These are phyloP conservation scores for Drosophila colorata DNA, from an alignment of 2,888 invertebrate species.

Conservation along the genomic window DNA sequence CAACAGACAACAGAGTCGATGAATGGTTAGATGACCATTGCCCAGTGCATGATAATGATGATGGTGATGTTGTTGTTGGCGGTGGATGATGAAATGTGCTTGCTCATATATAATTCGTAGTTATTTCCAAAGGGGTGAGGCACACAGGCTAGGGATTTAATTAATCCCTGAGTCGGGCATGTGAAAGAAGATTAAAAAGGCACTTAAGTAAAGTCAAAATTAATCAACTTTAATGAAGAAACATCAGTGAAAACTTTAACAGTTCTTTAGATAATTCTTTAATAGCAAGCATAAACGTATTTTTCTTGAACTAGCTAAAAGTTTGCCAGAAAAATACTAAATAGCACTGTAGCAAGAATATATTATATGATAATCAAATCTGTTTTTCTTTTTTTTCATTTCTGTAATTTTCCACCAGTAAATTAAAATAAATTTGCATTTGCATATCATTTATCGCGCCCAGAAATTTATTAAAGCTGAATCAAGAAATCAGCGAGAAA, in stretches of 20 bases:
- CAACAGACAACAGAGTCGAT: constrained; percentile 29
- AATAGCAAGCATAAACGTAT: too few species aligned
- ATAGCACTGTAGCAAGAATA: too few species aligned
- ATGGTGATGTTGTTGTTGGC: constrained; percentile 1
- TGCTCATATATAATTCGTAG: constrained; percentile 10
- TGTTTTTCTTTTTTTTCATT: not conserved
- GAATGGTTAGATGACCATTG: constrained; percentile 34
- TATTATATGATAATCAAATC: too few species aligned
- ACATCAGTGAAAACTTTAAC: not conserved
- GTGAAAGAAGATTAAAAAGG: constrained; percentile 9
- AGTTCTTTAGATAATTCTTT: too few species aligned
- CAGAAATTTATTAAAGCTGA: constrained; percentile 39
- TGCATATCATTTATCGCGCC: constrained; percentile 4
- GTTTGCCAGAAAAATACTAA: too few species aligned
- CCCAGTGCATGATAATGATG: constrained; percentile 9
- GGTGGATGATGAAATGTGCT: constrained; percentile 30
- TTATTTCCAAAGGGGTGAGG: not conserved
- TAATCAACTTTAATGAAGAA: not conserved
- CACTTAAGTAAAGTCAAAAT: not conserved
- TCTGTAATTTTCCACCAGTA: constrained; percentile 8
- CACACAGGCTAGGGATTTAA: constrained; percentile 19
- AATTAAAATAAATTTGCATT: constrained; percentile 19
- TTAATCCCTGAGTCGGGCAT: constrained; percentile 6
- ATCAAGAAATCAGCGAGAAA: constrained; percentile 34
- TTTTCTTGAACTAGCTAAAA: too few species aligned